Base-by-base conservation (phyloP, 2,797 vertebrate genomes). In the Dipus sagitta region DNA sequence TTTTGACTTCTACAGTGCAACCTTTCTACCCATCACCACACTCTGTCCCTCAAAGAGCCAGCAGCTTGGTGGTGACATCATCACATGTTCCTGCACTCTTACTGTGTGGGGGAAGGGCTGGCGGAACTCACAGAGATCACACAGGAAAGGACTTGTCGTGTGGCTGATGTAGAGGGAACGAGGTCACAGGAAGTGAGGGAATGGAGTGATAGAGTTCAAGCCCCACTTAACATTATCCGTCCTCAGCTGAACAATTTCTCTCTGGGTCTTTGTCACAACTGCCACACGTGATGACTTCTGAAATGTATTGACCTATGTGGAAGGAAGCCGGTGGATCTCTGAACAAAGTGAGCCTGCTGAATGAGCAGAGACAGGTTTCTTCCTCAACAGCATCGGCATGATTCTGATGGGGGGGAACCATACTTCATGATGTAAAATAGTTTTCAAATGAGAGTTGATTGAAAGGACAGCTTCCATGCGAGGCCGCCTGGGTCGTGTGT, bases 391-490 rank as follows among this genome's bases (percentile, higher is more conserved):
- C 28, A 0, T 30, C 81, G 14, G 14, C 58, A 6, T 64, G 93
- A 94, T 93, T 10, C 24, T 0, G 0, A 12, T 85, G 58, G 91
- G 96, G 75, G 12, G 68, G 81, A 2, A 21, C 23, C 54, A 58
- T 17, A 34, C 94, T 97, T 93, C 70, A 92, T 34, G 82, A 80
- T 95, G 83, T 68, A 94, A 96, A 95, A 24, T 42, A 79, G 52
- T 34, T 79, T 90, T 92, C 86, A 82, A 94, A 80, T 74, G 83
- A 97, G 76, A 97, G 71, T 90, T 86, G 90, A 86, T 58, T 97
- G 88, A 96, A 95, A 97, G 89, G n/a, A 90, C 80, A 89, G 90
- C 86, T 92, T 70, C 88, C 72, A 58, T 84, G 64, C 80, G 82
- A 90, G 79, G 77, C 64, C 92, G 79, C 83, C 91, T 90, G 96